Evolutionary conservation across 2,888 invertebrate genomes (phyloP), one percentile per base, ranked within the genome.

Genomic region (Ormia ochracea): DNA sequence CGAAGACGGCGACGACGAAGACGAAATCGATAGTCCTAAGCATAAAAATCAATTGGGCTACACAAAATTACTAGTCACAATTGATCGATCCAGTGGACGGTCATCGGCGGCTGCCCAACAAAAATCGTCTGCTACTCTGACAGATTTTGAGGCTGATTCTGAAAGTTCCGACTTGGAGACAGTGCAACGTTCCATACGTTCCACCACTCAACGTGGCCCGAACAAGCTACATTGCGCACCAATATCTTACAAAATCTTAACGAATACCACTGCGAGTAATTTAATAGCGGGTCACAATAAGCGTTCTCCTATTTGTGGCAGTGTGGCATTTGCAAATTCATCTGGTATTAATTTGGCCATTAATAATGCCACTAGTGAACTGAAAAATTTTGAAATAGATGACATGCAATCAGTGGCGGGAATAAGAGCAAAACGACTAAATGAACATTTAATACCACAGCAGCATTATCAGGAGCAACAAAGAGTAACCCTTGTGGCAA

Each of bases 61-160:
- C 81, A 86, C 66, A 59, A 82, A 82, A 38, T 78, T 83, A 12
- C 81, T 84, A 82, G 83, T 83, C 81, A 82, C 82, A 73, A 82
- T 83, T 54, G 82, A 81, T 33, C 79, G 83, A 26, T 81, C 80
- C 66, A 52, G 63, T 68, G 38, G 52, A 81, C 41, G 76, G 41
- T 58, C 82, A 28, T 76, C 80, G n/a, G 82, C 84, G 31, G 81
- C 84, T 14, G 84, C 87, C 19, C 75, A 66, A 26, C 58, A 63
- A 23, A 80, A 73, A 76, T 12, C 43, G 5, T 36, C 41, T 3
- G 45, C 65, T 10, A 87, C 87, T 2, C 83, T 88, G 33, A 89
- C 88, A 68, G 92, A 92, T 82, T 92, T 92, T 85, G 92, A 92
- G 83, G 92, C 93, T 31, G 93, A 93, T 85, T 92, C 92, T 56